Conservation (phyloP, 2,113 vertebrate species). For the Leptodactylus fuscus region DNA sequence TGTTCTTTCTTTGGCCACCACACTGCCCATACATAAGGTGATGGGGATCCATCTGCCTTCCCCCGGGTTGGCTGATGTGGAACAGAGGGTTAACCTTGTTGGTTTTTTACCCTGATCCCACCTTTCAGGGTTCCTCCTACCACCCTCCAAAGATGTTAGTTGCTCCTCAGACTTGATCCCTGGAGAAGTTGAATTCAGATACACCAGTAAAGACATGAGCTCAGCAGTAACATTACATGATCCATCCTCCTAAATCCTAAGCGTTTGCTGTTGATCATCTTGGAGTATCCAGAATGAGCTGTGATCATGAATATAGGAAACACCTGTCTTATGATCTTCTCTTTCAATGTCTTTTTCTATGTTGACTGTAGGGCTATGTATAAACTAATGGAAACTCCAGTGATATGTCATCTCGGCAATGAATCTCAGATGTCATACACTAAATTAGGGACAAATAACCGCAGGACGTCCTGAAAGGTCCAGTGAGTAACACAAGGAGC, state of each 20-base stretch:
- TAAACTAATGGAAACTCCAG: conserved; percentile 29
- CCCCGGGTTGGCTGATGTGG: no score
- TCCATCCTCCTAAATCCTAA: not conserved
- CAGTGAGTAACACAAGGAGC: not conserved
- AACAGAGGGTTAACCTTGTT: no score
- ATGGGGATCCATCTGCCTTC: no score
- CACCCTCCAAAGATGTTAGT: no score
- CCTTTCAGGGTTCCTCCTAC: no score
- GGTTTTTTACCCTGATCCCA: no score
- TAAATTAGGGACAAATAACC: conserved; percentile 31
- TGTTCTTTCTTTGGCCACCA: no score
- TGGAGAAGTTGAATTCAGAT: no score
- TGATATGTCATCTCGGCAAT: not conserved
- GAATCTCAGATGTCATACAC: conserved; percentile 1
- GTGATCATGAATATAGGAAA: not conserved
- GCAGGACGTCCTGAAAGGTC: conserved; percentile 15
- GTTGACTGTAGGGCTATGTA: not conserved
- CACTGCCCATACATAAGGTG: no score
- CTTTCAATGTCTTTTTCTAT: not conserved
- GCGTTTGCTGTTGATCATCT: not conserved
- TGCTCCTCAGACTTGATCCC: no score
- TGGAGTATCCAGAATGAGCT: not conserved
- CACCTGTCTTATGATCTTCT: not conserved
- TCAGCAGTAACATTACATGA: not conserved
- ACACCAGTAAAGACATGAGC: no score